These are phyloP conservation scores for Gonocerus acuteangulatus DNA, from an alignment of 2,888 invertebrate genomes.

Conservation along the genomic window DNA sequence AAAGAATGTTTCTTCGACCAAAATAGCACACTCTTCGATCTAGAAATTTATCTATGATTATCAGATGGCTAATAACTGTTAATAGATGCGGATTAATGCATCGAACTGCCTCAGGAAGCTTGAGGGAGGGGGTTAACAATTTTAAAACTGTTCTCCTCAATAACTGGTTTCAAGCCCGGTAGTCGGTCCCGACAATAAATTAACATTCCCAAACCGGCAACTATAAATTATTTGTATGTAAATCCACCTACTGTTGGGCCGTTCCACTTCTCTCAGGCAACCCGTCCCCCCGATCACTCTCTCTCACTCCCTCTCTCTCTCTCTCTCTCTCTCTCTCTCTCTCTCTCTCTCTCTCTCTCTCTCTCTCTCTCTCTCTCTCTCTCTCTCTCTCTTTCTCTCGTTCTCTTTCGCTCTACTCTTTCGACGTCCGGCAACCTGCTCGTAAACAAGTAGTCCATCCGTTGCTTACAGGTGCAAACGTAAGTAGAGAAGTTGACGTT, in stretches of 20 bases:
- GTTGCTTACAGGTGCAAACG: no score
- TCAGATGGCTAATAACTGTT: no score
- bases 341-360: slow-evolving; percentile 8
- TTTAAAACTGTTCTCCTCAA: background rate
- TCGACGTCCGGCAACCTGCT: no score
- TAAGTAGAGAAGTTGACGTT: no score
- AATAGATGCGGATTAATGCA: no score
- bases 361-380: slow-evolving; percentile 6
- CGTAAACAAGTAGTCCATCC: no score
- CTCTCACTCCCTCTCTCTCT: slow-evolving; percentile 9
- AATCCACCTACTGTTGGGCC: slow-evolving; percentile 15
- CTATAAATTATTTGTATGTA: slow-evolving; percentile 19
- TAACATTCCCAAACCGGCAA: slow-evolving; percentile 14
- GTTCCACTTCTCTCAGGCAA: background rate
- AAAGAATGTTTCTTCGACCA: no score
- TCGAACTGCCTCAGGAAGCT: no score
- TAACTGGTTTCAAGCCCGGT: slow-evolving; percentile 14
- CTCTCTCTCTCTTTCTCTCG: background rate
- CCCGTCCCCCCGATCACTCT: background rate
- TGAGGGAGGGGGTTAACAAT: no score
- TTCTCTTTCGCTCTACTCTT: background rate
- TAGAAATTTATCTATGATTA: no score
- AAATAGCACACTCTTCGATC: no score
- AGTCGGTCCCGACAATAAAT: slow-evolving; percentile 1
- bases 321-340: background rate